Evolutionary conservation across 2,113 vertebrate genomes (phyloP), one percentile per base, ranked within the genome.

Genomic region (Haplotaxodon microlepis): DNA sequence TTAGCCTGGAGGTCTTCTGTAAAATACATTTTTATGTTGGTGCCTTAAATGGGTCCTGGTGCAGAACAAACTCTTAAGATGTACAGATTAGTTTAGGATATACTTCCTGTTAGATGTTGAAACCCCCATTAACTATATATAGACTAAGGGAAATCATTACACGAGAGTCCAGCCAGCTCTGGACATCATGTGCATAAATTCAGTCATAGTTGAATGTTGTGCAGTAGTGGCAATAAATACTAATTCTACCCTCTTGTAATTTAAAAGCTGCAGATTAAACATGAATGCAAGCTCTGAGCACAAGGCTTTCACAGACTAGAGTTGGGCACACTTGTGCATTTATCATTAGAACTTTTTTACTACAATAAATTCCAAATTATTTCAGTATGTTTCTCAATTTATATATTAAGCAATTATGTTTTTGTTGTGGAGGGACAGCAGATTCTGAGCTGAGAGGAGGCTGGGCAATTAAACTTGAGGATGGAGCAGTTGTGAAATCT

Each of bases 401-500:
- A 12, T 78, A 78, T 31, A 29, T 76, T 76, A 50, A 19, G 42
- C 73, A 78, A 78, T 31, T 2, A 1, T 34, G 45, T 51, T 51
- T 78, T 34, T 78, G 45, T 78, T 50, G 45, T 51, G 45, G 42
- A 78, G 27, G 17, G 7, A 78, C 10, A 51, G 45, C 24, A 31
- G 27, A 76, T 50, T 76, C 24, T 50, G 42, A 76, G 71, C 16
- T 50, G 71, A 50, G 71, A 31, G 16, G 14, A 50, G 3, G 42
- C 24, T 31, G 24, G 42, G 71, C 71, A 76, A 17, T 51, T 78
- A 50, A 45, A 73, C 21, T 73, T 29, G 38, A 27, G 14, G 38
- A 73, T 73, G 8, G 40, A 73, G 38, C 69, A 73, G 40, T 73
- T 73, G 69, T 27, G 69, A 45, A 73, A 45, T 73, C 40, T 73